Base-by-base conservation (phyloP, 2,888 invertebrate genomes). In the Omphaloscelis lunosa region DNA sequence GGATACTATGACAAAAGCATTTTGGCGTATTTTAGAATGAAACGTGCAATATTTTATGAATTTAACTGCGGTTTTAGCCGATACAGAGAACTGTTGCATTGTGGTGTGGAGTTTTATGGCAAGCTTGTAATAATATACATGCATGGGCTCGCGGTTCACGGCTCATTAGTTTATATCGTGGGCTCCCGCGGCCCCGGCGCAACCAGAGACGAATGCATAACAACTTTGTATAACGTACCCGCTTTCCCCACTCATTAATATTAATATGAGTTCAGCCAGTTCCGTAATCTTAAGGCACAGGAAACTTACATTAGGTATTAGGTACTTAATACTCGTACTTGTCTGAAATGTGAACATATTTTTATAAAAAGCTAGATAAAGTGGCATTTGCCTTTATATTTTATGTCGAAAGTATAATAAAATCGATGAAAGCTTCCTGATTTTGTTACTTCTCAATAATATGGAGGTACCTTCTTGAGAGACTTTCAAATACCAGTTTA, bases 71-170 rank as follows among this genome's bases (percentile, higher is more conserved):
- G 77, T 78, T 84, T 81, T 66, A 81, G 77, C 65, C 62, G 65
- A 84, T 86, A 83, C 78, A 72, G 72, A 29, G 68, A 70, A 41
- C 53, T 75, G 78, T 80, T 77, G 79, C 79, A 87, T 88, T 91
- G 89, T 89, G 86, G 87, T 80, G 81, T 39, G 82, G 80, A 90
- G 88, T 91, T 92, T 91, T 91, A 92, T 90, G 86, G 88, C 72
- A 78, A 87, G 88, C 86, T 88, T 85, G 85, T 89, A 87, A 88
- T 92, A 83, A 80, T 84, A 80, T 80, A 84, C 76, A 93, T 93
- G 90, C 90, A 92, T 89, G 88, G 90, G 85, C 86, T 90, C 90
- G 89, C 85, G 86, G 91, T 93, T 93, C 91, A 93, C 92, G 91
- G 91, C 90, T 93, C 94, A 93, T 93, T 94, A 92, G 90, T 84